Conservation (phyloP, 2,797 vertebrate species). For the Protonibea diacanthus region DNA sequence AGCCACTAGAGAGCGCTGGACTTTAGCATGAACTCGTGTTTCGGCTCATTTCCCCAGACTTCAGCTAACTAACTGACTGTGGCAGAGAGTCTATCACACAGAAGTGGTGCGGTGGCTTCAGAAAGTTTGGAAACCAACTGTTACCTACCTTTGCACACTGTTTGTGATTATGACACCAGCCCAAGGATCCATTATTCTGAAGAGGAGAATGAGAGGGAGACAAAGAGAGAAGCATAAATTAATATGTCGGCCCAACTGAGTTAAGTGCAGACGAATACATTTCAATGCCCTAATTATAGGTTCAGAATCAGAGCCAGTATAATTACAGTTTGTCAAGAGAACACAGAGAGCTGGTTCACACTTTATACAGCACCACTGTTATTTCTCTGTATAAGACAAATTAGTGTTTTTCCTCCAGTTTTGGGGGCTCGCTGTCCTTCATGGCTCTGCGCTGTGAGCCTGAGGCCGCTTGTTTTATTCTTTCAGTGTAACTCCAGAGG, state of each 20-base stretch:
- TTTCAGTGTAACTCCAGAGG: not conserved
- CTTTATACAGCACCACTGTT: not conserved
- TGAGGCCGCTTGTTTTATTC: conserved; percentile 1
- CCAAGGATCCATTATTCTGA: conserved; percentile 91
- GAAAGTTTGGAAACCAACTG: no score
- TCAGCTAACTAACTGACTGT: no score
- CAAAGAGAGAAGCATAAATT: not conserved
- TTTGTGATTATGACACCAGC: conserved; percentile 93
- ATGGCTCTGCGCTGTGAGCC: conserved; percentile 23
- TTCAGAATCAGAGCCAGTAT: not conserved
- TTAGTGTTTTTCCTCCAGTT: conserved; percentile 1
- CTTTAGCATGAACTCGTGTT: no score
- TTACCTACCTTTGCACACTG: conserved; percentile 92
- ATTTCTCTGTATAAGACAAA: conserved; percentile 20
- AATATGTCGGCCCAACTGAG: not conserved
- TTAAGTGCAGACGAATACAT: conserved; percentile 5
- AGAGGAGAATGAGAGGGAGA: conserved; percentile 38
- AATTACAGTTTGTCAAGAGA: conserved; percentile 37
- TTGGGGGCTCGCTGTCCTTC: conserved; percentile 25
- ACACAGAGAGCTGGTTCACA: conserved; percentile 18
- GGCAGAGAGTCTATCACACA: no score
- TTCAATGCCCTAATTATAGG: conserved; percentile 32
- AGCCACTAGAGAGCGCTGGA: not conserved
- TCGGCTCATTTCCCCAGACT: not conserved
- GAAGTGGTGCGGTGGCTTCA: no score